Base-by-base conservation (phyloP, 2,113 vertebrate genomes). In the Zosterops japonicus region DNA sequence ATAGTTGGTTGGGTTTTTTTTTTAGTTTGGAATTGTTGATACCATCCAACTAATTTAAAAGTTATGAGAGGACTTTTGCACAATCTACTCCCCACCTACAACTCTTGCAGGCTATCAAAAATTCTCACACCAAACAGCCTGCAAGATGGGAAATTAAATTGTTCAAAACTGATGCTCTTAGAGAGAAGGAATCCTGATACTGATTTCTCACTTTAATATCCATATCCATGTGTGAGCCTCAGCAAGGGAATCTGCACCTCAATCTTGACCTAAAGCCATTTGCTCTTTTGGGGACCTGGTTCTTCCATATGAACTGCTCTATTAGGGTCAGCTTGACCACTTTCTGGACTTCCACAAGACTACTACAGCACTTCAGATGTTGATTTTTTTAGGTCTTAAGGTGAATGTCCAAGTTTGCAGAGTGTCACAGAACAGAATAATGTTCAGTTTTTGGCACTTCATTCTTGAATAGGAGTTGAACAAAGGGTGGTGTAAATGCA, bases 21-120 rank as follows among this genome's bases (percentile, higher is more conserved):
- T 52, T 55, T 14, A 15, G 4, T 56, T 75, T 84, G 47, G 17
- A 79, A 41, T 76, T 79, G 28, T 29, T 87, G 12, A 49, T 72
- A 12, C 28, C 13, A 63, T 83, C 28, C 36, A 76, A 52, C 28
- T 79, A 76, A 90, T 93, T 91, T 79, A 29, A 67, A 91, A 90
- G 28, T 56, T 79, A 64, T 2, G 5, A 79, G 60, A 79, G 22
- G 61, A 90, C 25, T 57, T 95, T 80, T 31, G 52, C 20, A n/a
- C 21, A 77, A 65, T 36, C 61, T 49, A 57, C 23, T 21, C 15
- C 6, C 31, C 2, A 4, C 28, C 57, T 49, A 71, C 41, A 90
- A 22, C 8, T 6, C 31, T 57, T n/a, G 47, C 7, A 25, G 50
- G 39, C 52, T 91, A n/a, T 41, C 13, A 49, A 80, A 81, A 59